phyloP scores from a whole-genome alignment of 2,888 invertebrate species.

The Chymomyza procnemis region DNA sequence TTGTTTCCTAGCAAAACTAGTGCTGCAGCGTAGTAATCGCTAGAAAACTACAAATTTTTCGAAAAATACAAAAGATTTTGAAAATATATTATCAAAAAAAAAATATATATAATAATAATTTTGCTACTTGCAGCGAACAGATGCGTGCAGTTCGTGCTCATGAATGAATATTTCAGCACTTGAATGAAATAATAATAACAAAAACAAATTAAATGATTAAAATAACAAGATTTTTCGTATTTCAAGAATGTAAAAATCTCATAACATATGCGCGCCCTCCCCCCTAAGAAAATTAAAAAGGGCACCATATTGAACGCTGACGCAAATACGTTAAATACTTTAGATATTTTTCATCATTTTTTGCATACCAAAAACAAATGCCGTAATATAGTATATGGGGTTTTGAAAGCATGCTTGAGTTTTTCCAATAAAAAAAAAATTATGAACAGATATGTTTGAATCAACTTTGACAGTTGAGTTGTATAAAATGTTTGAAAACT shows the following conservation, averaged over 20 bases:
- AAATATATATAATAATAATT: no score
- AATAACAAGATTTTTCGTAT: background rate
- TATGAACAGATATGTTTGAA: no score
- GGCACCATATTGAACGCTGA: conserved; percentile 39
- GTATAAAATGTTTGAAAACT: no score
- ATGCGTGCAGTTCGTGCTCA: conserved; percentile 61
- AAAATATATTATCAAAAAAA: background rate
- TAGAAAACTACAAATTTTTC: background rate
- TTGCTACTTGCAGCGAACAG: conserved; percentile 26
- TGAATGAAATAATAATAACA: conserved; percentile 32
- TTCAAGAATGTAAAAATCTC: conserved; percentile 41
- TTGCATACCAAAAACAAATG: background rate
- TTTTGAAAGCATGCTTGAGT: no score
- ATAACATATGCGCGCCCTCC: conserved; percentile 41
- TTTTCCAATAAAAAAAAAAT: no score
- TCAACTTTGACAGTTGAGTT: no score
- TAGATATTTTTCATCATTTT: background rate
- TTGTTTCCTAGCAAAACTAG: background rate
- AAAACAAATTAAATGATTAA: background rate
- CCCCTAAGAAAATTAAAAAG: conserved; percentile 25
- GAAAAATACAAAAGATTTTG: background rate
- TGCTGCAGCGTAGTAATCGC: background rate
- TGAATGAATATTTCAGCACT: conserved; percentile 58
- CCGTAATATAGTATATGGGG: no score
- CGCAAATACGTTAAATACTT: conserved; percentile 49